Evolutionary conservation across 2,888 invertebrate species (phyloP).

Genomic region (Terebella lapidaria): DNA sequence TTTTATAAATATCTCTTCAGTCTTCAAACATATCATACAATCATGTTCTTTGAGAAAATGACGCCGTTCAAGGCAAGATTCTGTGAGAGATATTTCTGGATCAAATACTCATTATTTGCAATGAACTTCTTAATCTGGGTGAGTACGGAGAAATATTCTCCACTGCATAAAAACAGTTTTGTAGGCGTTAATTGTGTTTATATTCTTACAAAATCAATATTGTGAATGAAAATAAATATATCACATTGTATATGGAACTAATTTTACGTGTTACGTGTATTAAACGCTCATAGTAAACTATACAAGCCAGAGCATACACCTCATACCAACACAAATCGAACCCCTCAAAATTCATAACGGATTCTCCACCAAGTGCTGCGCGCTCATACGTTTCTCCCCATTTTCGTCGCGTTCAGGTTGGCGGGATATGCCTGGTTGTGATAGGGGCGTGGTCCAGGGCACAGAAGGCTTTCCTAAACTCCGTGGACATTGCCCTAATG

Average conservation of each 20-base stretch:
- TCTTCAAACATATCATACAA: no score
- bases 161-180: no score
- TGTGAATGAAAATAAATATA: no score
- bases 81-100: conserved; percentile 23
- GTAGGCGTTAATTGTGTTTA: no score
- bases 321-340: no score
- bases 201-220: no score
- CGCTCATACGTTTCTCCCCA: background rate
- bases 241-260: background rate
- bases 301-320: background rate
- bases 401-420: conserved; percentile 20
- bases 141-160: conserved; percentile 8
- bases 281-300: no score
- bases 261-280: no score
- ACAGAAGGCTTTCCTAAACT: conserved; percentile 20
- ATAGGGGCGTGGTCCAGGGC: conserved; percentile 29
- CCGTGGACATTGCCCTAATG: conserved; percentile 24
- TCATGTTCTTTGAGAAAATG: no score
- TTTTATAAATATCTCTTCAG: no score
- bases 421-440: conserved; percentile 26
- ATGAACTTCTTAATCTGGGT: conserved; percentile 34
- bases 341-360: no score
- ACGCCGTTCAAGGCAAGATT: conserved; percentile 9
- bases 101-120: conserved; percentile 29
- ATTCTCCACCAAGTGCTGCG: no score